Evolutionary conservation across 2,113 vertebrate species (phyloP).

Genomic region (Lasiurus cinereus): DNA sequence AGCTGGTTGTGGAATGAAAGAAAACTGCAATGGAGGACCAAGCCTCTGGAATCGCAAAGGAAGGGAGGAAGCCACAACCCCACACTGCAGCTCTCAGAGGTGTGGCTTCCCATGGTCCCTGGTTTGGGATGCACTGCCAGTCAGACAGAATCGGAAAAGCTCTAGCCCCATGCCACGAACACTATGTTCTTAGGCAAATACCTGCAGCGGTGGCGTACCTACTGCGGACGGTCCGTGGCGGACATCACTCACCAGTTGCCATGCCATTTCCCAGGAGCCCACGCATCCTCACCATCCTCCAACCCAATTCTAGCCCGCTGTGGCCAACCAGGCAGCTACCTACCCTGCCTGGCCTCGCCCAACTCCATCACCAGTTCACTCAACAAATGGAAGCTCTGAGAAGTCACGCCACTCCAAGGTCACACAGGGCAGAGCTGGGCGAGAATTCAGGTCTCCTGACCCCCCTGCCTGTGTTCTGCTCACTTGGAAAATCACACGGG

Average conservation of each 20-base stretch:
- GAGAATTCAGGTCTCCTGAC: neutral
- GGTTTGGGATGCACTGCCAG: neutral
- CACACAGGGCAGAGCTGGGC: neutral
- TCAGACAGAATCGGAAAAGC: neutral
- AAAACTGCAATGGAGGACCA: neutral
- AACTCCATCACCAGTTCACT: neutral
- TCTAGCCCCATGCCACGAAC: rapidly evolving
- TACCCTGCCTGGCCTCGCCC: neutral
- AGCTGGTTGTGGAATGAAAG: rapidly evolving
- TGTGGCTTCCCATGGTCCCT: neutral
- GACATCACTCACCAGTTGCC: neutral
- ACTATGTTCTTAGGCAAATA: rapidly evolving
- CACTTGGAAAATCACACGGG: neutral
- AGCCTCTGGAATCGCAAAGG: rapidly evolving
- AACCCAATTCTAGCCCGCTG: neutral
- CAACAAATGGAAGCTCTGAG: neutral
- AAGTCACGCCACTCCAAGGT: neutral
- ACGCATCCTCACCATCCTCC: neutral
- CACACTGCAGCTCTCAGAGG: rapidly evolving
- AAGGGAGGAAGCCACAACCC: neutral
- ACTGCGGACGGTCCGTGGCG: rapidly evolving
- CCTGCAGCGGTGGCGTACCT: neutral
- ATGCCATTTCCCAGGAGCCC: rapidly evolving
- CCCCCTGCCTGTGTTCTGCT: neutral
- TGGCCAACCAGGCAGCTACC: rapidly evolving